Base-by-base conservation (phyloP, 2,797 vertebrate genomes). In the Mormyrops boulengeri region DNA sequence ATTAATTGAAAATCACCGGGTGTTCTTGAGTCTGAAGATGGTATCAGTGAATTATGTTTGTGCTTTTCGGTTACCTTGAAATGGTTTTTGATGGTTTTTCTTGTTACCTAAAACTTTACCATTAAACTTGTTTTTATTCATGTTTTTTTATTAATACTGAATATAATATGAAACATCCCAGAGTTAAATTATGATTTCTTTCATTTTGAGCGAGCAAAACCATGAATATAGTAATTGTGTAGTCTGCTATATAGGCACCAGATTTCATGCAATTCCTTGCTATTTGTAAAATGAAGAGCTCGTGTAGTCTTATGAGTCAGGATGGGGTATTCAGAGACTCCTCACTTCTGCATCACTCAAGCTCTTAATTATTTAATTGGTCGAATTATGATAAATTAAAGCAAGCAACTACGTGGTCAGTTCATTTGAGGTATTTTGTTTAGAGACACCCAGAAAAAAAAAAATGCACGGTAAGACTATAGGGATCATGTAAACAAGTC, bases 51-150 rank as follows among this genome's bases (percentile, higher is more conserved):
- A 82, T 82, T 47, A n/a, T 80, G 38, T 44, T 80, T 80, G 6
- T 44, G 14, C 17, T 47, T 44, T 80, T 82, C 47, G 8, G 41
- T 82, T 47, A 22, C 19, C 17, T 82, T 82, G 77, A 44, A 47
- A 82, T 82, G 4, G 34, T 77, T 82, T 82, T 82, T 47, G 73
- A 82, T 47, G 41, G 6, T 41, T 82, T 82, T 19, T 44, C 66
- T 77, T 82, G 17, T 82, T 82, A 82, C 77, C 6, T 19, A 19
- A 82, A 82, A 82, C 41, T 22, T 17, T 44, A 47, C 22, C 41
- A 82, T 44, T 82, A 82, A 82, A 82, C 77, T 47, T 82, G 77
- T 80, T 44, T 80, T 80, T 80, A 80, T 44, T 77, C 69, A 77
- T 5, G 4, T 77, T 38, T 17, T 80, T 60, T 60, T 73, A 1